A percentile compares a stretch with the other conserved stretches of the same genome.
These are phyloP conservation scores for Drosophila virilis DNA, from an alignment of 1,140 invertebrate species.

Conservation along the genomic window DNA sequence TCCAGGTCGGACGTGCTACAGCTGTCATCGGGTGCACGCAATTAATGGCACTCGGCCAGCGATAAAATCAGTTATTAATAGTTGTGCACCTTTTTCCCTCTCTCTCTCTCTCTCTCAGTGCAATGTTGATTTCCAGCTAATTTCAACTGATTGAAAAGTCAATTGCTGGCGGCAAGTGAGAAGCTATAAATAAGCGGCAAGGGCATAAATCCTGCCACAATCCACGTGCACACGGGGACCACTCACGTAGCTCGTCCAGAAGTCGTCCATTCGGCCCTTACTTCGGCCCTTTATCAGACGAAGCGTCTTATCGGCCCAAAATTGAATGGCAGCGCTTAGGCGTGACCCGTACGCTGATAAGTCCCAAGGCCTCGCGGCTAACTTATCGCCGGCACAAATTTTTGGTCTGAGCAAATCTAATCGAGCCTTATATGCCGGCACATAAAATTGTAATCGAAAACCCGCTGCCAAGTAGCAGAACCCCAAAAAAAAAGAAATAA, in stretches of 20 bases:
- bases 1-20: constrained; percentile 28
- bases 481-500: too few relatives aligned
- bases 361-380: constrained; percentile 43
- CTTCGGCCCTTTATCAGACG: constrained; percentile 5
- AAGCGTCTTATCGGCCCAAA: constrained; percentile 51
- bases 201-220: constrained; percentile 42
- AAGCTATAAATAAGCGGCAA: constrained; percentile 51
- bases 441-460: constrained; percentile 54
- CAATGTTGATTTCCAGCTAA: constrained; percentile 62
- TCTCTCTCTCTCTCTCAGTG: neutral
- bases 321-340: constrained; percentile 26
- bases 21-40: constrained; percentile 34
- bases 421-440: constrained; percentile 44
- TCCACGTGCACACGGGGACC: constrained; percentile 25
- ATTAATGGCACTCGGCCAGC: constrained; percentile 34
- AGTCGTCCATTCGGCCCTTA: neutral
- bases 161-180: constrained; percentile 46
- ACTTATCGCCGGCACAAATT: constrained; percentile 18
- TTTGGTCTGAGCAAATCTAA: constrained; percentile 60
- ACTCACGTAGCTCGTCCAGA: constrained; percentile 36
- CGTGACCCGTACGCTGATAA: constrained; percentile 52
- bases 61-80: constrained; percentile 79
- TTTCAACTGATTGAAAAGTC: constrained; percentile 70
- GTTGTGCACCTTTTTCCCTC: constrained; percentile 14
- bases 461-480: constrained; percentile 18